phyloP scores from a whole-genome alignment of 2,888 invertebrate species.

The Zygothrica quintamaculata region DNA sequence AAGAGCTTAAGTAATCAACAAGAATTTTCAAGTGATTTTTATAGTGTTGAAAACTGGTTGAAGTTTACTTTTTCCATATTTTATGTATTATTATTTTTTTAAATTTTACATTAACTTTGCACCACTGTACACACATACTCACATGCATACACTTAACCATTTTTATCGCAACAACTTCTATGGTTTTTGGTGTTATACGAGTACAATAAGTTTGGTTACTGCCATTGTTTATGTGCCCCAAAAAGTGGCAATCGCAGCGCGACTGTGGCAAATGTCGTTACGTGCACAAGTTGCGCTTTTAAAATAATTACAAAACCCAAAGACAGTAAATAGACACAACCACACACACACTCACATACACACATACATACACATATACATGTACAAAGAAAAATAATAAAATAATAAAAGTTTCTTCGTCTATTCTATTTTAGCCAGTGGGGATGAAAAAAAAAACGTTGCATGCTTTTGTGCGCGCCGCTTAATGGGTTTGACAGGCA shows the following conservation, averaged over 20 bases:
- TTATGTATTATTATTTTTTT: too few species aligned
- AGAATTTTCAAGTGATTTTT: too few species aligned
- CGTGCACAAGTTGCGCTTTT: conserved; percentile 80
- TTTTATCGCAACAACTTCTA: conserved; percentile 3
- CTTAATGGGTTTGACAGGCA: conserved; percentile 64
- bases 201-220: conserved; percentile 8
- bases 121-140: conserved; percentile 39
- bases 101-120: neutral
- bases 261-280: conserved; percentile 75
- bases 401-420: conserved; percentile 2
- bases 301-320: conserved; percentile 73
- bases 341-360: conserved; percentile 1
- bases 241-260: conserved; percentile 70
- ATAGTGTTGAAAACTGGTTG: too few species aligned
- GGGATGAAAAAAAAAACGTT: conserved; percentile 34
- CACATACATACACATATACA: conserved; percentile 7
- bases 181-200: conserved; percentile 2
- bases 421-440: neutral
- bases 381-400: neutral
- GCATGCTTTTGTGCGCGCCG: conserved; percentile 65
- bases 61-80: neutral
- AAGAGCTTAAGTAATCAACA: too few species aligned
- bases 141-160: conserved; percentile 42
- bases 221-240: conserved; percentile 68
- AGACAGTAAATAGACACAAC: conserved; percentile 38